Evolutionary conservation across 2,113 vertebrate genomes (phyloP), one percentile per base, ranked within the genome.

Genomic region (Castor canadensis): DNA sequence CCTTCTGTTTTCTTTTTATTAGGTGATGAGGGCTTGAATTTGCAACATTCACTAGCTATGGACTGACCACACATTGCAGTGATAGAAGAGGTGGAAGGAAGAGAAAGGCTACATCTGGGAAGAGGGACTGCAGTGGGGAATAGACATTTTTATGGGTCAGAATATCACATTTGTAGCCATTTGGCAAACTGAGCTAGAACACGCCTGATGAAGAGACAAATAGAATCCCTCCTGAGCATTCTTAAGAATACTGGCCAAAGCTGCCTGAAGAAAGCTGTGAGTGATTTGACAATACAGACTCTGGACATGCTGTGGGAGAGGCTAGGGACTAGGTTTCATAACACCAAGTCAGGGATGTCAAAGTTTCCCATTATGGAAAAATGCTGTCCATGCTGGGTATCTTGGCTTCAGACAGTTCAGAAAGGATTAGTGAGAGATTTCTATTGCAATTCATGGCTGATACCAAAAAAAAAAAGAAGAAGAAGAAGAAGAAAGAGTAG

Each of bases 401-500:
- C 81, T 94, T 95, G 69, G 82, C 77, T 96, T 89, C 38, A 54
- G 87, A 88, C 35, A 26, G 76, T 95, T 96, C 91, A 91, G 89
- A 96, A 94, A 95, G 40, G 94, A 94, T 92, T 95, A 94, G 94
- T 60, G 72, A 87, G 72, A 87, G 93, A 96, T 64, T n/a, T 91
- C 76, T 80, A 47, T 87, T 91, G 76, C 83, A 89, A 88, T 82
- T 92, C 66, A 45, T n/a, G 19, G 85, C 89, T 97, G 84, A 96
- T 90, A 83, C 80, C 86, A 93, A 92, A 87, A 83, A 60, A 35
- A 8, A 10, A 58, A 56, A 56, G 66, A 72, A 73, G 71, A 45
- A 16, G 6, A 11, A 60, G 22, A 60, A 24, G 28, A 60, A 26
- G 28, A 60, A 60, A 60, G 58, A 60, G 58, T 26, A 60, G 58